A percentile compares a stretch with the other conserved stretches of the same genome.
Evolutionary conservation across 23 tunicate genomes (phyloP).

Genomic region (Styela plicata): DNA sequence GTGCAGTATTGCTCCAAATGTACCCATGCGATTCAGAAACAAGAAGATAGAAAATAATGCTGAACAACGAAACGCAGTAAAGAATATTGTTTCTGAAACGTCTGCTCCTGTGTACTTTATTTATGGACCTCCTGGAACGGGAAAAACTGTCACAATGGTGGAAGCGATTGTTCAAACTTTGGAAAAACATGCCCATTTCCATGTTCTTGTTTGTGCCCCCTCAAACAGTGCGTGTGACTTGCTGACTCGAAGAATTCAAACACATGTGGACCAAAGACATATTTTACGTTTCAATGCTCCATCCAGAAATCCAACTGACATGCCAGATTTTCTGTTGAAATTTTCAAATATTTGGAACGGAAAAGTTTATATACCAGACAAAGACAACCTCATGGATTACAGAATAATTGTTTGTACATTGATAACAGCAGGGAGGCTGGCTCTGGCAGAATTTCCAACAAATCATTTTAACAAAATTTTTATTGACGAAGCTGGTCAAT

Average conservation of each 20-base stretch:
- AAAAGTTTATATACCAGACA: conserved; percentile 47
- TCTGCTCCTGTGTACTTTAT: conserved; percentile 36
- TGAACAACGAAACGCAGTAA: conserved; percentile 33
- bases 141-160: conserved; percentile 83
- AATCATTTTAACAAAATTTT: conserved; percentile 65
- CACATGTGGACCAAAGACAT: conserved; percentile 24
- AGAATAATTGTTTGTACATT: conserved; percentile 46
- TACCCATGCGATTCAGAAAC: conserved; percentile 2
- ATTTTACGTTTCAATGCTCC: conserved; percentile 56
- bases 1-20: neutral
- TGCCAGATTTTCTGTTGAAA: conserved; percentile 8
- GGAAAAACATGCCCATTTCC: neutral
- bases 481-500: conserved; percentile 84
- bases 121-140: conserved; percentile 95
- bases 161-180: conserved; percentile 57
- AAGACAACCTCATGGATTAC: conserved; percentile 26
- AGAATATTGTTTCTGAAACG: conserved; percentile 16
- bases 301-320: conserved; percentile 39
- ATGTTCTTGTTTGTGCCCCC: conserved; percentile 71
- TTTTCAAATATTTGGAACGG: neutral
- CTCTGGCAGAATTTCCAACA: conserved; percentile 42
- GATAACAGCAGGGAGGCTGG: conserved; percentile 68
- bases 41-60: conserved; percentile 16
- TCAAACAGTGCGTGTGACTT: conserved; percentile 80
- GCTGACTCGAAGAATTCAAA: conserved; percentile 35